Percentiles rank a stretch among this genome's conserved stretches.
Conservation (phyloP, 2,113 vertebrate species). For the Larimichthys crocea region DNA sequence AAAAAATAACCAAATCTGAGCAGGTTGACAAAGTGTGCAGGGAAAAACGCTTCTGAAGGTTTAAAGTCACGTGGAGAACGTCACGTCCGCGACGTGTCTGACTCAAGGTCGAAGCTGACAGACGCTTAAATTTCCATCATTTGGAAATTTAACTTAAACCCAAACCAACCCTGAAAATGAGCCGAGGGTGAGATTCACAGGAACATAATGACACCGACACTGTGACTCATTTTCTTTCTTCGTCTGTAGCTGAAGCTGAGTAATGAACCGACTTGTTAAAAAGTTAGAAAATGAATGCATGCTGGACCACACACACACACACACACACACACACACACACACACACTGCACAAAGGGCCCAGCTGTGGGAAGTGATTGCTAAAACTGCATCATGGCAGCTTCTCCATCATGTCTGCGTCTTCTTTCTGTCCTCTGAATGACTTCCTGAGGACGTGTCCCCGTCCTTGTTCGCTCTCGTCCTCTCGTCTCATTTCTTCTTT, state of each 20-base stretch:
- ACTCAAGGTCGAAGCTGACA: too few species aligned
- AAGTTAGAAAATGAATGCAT: not conserved
- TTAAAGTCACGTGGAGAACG: too few species aligned
- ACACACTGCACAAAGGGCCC: constrained; percentile 26
- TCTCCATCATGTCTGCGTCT: constrained; percentile 44
- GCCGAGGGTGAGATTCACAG: too few species aligned
- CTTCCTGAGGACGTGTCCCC: constrained; percentile 21
- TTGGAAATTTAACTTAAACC: not conserved
- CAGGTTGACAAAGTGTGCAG: too few species aligned
- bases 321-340: too few species aligned
- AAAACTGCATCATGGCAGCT: constrained; percentile 47
- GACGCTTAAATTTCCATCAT: not conserved
- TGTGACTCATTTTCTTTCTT: too few species aligned
- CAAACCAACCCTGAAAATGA: not conserved
- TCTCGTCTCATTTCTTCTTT: constrained; percentile 13
- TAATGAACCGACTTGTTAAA: not conserved
- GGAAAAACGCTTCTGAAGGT: too few species aligned
- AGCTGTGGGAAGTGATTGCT: constrained; percentile 67
- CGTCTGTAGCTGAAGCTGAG: not conserved
- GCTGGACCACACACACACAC: not conserved
- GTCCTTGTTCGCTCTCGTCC: not conserved
- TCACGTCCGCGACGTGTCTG: too few species aligned
- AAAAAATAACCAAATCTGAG: too few species aligned
- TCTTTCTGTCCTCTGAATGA: not conserved
- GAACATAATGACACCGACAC: too few species aligned